Evolutionary conservation across 2,888 invertebrate species (phyloP), one percentile per base, ranked within the genome.

Genomic region (Vesta saturnalis): DNA sequence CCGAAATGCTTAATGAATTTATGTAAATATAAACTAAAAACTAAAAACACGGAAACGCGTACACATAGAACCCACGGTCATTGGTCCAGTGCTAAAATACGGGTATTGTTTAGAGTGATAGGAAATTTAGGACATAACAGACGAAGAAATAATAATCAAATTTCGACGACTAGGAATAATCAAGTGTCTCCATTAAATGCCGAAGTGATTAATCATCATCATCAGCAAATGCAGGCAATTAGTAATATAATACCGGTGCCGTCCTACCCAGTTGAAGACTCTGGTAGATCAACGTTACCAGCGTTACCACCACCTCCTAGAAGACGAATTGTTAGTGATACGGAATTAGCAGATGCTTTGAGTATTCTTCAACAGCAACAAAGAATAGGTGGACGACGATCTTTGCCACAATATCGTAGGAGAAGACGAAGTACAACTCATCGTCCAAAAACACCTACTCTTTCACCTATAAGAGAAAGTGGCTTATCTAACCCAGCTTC

Each of bases 401-500:
- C 73, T 4, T 19, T 74, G 54, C 76, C 79, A 18, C 77, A 76
- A 61, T 78, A 81, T 61, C 73, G 82, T 16, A 69, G 82, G 52
- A 73, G 82, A 68, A 76, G 81, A 72, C 77, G 83, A 49, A 80
- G 79, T 61, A 79, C 79, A 1, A 79, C 78, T 59, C 82, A 82
- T 68, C 78, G 83, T 52, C 81, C 82, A 16, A 85, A 84, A 73
- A 83, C 88, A 23, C 88, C 89, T 35, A 87, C 88, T 35, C 81
- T 92, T 65, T 91, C 91, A 62, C 91, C 91, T 23, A 92, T 92
- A 62, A 88, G 90, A 67, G 91, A 92, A 77, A 90, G 91, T 54
- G 91, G 91, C 23, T 83, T 90, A 15, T 91, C 91, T 55, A 91
- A 91, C 84, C 90, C 90, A 1, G 89, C 89, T 14, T 90, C 90